Percentiles rank a stretch among this genome's conserved stretches.
Conservation (phyloP, 2,113 vertebrate genomes). For the Australoheros scitulus region DNA sequence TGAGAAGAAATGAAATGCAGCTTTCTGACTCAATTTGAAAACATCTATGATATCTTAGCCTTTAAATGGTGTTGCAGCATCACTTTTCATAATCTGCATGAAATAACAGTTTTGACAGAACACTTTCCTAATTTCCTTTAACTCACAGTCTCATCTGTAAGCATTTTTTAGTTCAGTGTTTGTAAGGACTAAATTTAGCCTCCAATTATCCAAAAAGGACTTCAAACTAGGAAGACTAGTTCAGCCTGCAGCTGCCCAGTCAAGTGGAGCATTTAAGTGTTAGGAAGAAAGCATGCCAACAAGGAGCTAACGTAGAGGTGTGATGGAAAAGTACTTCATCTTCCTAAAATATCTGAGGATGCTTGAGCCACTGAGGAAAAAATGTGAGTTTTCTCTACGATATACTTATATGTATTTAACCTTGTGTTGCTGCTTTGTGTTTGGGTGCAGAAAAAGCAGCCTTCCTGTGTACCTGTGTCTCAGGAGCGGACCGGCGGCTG, state of each 20-base stretch:
- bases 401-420: neutral
- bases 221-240: neutral
- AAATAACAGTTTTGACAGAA: too few species aligned
- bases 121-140: neutral
- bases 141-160: neutral
- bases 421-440: neutral
- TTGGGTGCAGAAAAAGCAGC: neutral
- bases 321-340: neutral
- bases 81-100: too few species aligned
- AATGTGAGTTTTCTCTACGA: neutral
- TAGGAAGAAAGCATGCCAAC: neutral
- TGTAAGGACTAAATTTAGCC: neutral
- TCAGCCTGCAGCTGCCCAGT: neutral
- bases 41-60: neutral
- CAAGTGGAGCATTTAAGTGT: neutral
- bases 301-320: neutral
- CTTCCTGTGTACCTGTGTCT: constrained; percentile 59
- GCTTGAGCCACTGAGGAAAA: too few species aligned
- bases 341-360: neutral
- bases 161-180: neutral
- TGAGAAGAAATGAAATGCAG: neutral
- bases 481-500: constrained; percentile 73
- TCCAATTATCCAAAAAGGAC: neutral
- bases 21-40: neutral
- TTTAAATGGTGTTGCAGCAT: too few species aligned